phyloP scores from a whole-genome alignment of 2,113 vertebrate species.

The Naja naja region DNA sequence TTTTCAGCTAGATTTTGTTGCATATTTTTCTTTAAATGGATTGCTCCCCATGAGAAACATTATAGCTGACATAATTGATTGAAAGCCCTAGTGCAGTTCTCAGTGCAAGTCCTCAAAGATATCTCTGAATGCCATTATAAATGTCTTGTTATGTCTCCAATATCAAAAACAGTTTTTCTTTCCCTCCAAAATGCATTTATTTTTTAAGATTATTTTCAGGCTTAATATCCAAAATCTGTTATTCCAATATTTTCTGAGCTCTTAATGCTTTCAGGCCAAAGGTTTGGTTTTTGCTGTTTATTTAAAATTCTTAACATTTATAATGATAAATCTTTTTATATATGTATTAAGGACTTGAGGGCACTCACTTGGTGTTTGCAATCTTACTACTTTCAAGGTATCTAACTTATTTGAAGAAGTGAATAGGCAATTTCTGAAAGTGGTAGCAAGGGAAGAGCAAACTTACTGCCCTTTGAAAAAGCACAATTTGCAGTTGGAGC shows the following conservation, averaged over 20 bases:
- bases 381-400: not conserved
- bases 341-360: not conserved
- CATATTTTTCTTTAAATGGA: not conserved
- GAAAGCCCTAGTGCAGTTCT: not conserved
- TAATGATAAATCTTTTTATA: not conserved
- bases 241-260: not conserved
- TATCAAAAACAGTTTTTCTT: not conserved
- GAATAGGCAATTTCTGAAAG: not conserved
- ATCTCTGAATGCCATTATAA: not conserved
- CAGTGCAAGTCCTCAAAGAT: not conserved
- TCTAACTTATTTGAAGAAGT: not conserved
- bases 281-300: not conserved
- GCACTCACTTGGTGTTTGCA: not conserved
- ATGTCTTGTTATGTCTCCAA: not conserved
- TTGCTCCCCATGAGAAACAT: not conserved
- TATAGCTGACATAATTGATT: not conserved
- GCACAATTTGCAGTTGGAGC: not conserved
- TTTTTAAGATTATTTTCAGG: not conserved
- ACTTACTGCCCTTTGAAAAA: not conserved
- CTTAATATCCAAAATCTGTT: not conserved
- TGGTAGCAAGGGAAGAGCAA: not conserved
- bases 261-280: not conserved
- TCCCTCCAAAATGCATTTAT: not conserved
- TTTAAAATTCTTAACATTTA: not conserved
- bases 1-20: not conserved